Conservation (phyloP, 2,113 vertebrate genomes). For the Xenopus borealis region DNA sequence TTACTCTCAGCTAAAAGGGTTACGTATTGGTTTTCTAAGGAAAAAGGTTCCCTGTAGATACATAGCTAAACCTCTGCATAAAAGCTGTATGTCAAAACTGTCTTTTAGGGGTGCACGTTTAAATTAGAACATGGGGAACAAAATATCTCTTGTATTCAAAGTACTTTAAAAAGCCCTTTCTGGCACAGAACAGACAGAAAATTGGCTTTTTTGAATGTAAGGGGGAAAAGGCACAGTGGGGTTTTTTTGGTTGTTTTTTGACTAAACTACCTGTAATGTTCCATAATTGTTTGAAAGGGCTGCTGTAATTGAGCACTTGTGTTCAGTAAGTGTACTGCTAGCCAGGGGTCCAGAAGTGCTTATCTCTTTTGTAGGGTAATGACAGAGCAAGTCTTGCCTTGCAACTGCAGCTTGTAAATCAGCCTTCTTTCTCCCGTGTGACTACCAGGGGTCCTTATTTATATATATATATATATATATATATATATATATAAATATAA, state of each 20-base stretch:
- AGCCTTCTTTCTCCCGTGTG: conserved; percentile 31
- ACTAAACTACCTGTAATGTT: conserved; percentile 52
- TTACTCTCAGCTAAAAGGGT: background rate
- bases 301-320: conserved; percentile 60
- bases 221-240: conserved; percentile 39
- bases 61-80: background rate
- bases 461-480: too few relatives aligned
- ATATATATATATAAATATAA: too few relatives aligned
- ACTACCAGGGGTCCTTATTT: conserved; percentile 23
- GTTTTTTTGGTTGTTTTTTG: conserved; percentile 46
- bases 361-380: conserved; percentile 50
- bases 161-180: conserved; percentile 18
- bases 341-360: conserved; percentile 51
- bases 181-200: conserved; percentile 42
- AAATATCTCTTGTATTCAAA: conserved; percentile 8
- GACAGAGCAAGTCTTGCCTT: conserved; percentile 49
- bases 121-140: conserved; percentile 5
- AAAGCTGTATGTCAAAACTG: background rate
- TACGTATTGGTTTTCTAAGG: background rate
- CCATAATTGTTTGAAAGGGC: conserved; percentile 61
- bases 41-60: background rate
- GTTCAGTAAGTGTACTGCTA: conserved; percentile 56
- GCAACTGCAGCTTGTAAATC: conserved; percentile 46
- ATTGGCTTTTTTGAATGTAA: conserved; percentile 42
- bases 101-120: conserved; percentile 5